A percentile compares a stretch with the other conserved stretches of the same genome.
These are phyloP conservation scores for Apostichopus japonicus DNA, from an alignment of 35 echinoderm and acorn worm species.

Conservation along the genomic window DNA sequence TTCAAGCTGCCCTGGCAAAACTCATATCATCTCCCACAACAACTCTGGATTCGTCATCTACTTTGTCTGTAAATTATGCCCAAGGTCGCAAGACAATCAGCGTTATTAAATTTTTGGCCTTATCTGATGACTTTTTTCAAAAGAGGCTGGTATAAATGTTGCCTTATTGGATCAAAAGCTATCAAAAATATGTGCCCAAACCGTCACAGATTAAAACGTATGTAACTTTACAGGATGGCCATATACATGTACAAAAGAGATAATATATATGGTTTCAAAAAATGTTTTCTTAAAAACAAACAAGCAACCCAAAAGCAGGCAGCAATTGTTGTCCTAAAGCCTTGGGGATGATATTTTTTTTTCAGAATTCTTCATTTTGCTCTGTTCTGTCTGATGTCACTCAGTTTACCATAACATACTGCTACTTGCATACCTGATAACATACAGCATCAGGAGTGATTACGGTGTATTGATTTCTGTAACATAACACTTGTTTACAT, in stretches of 20 bases:
- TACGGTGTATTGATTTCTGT: slow-evolving; percentile 35
- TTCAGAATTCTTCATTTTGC: no score
- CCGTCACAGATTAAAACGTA: neutral
- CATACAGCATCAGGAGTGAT: no score
- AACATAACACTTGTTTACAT: slow-evolving; percentile 40
- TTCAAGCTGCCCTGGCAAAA: no score
- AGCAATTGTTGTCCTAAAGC: no score
- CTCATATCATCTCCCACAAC: neutral
- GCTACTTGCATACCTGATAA: no score
- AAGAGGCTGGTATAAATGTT: neutral
- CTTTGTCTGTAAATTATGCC: neutral
- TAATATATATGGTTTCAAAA: no score
- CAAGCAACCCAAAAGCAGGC: no score
- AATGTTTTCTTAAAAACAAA: no score
- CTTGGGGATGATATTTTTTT: no score
- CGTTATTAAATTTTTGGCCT: neutral
- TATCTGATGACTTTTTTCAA: neutral
- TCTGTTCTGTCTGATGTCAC: no score
- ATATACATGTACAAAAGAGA: no score
- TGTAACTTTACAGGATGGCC: neutral
- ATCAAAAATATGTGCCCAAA: neutral
- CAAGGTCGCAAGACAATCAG: neutral
- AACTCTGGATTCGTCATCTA: neutral
- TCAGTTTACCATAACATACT: no score
- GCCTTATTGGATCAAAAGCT: neutral